These are phyloP conservation scores for Plagodis dolabraria DNA, from an alignment of 2,888 invertebrate genomes.

Conservation along the genomic window DNA sequence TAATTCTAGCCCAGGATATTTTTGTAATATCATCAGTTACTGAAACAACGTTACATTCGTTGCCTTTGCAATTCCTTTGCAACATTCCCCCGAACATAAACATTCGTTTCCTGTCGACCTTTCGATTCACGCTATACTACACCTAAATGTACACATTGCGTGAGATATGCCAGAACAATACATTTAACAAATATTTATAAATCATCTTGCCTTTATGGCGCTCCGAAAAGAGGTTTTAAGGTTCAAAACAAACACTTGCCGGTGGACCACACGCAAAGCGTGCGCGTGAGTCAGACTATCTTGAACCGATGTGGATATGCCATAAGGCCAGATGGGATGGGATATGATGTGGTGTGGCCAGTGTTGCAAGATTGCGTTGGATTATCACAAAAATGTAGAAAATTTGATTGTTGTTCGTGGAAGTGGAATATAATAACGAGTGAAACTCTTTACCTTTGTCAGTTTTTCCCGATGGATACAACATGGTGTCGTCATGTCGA, in stretches of 20 bases:
- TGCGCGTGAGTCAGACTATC: constrained; percentile 46
- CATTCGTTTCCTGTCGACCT: constrained; percentile 26
- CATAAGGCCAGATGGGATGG: constrained; percentile 15
- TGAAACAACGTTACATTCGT: neutral
- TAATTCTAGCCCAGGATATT: no score
- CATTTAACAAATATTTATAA: constrained; percentile 48
- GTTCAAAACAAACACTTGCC: constrained; percentile 47
- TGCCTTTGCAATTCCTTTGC: constrained; percentile 7
- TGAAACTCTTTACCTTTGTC: no score
- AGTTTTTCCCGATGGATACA: no score
- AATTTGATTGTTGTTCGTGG: no score
- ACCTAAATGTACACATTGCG: constrained; percentile 36
- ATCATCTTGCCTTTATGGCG: constrained; percentile 49
- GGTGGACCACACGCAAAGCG: constrained; percentile 58
- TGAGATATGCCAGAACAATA: constrained; percentile 41
- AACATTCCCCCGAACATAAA: constrained; percentile 17
- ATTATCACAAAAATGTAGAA: no score
- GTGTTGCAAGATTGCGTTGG: constrained; percentile 9
- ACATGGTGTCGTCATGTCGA: no score
- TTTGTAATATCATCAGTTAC: no score
- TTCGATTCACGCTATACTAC: constrained; percentile 20
- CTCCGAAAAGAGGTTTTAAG: constrained; percentile 46
- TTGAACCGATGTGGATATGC: neutral
- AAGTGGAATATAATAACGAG: no score
- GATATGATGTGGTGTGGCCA: constrained; percentile 1